Conservation (phyloP, 2,888 invertebrate species). For the Lutraria lutraria region DNA sequence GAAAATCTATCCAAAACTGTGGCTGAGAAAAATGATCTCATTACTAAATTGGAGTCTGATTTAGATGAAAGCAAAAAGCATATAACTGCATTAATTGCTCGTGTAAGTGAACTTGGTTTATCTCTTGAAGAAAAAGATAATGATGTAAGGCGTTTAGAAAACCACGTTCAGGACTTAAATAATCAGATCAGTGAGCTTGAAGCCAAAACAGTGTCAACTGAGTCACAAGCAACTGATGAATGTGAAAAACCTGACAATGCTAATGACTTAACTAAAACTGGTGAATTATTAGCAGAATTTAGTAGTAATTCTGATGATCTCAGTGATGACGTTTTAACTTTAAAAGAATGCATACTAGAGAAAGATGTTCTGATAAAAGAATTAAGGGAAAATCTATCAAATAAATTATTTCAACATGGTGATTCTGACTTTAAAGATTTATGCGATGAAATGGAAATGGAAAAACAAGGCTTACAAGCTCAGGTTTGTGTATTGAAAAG, state of each 20-base stretch:
- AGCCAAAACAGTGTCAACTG: neutral
- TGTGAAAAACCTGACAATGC: neutral
- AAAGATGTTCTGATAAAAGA: constrained; percentile 49
- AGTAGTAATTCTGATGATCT: neutral
- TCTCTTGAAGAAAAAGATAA: constrained; percentile 55
- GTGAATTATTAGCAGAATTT: neutral
- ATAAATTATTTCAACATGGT: constrained; percentile 34
- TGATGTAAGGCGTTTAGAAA: constrained; percentile 49
- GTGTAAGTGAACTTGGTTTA: constrained; percentile 45
- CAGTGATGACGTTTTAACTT: constrained; percentile 21
- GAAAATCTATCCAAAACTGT: constrained; percentile 32
- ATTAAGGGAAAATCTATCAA: constrained; percentile 18
- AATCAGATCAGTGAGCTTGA: constrained; percentile 14
- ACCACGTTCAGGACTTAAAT: constrained; percentile 37
- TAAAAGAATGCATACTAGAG: constrained; percentile 37
- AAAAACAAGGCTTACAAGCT: constrained; percentile 45
- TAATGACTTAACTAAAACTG: neutral
- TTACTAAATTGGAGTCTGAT: constrained; percentile 17
- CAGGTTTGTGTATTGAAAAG: constrained; percentile 30
- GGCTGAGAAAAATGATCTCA: neutral
- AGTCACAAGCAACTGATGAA: neutral
- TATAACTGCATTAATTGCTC: constrained; percentile 18
- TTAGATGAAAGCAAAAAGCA: neutral
- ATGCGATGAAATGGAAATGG: constrained; percentile 58
- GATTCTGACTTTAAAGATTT: constrained; percentile 60